These are phyloP conservation scores for Hirudinaria manillensis DNA, from an alignment of 2,888 invertebrate species.

Conservation along the genomic window DNA sequence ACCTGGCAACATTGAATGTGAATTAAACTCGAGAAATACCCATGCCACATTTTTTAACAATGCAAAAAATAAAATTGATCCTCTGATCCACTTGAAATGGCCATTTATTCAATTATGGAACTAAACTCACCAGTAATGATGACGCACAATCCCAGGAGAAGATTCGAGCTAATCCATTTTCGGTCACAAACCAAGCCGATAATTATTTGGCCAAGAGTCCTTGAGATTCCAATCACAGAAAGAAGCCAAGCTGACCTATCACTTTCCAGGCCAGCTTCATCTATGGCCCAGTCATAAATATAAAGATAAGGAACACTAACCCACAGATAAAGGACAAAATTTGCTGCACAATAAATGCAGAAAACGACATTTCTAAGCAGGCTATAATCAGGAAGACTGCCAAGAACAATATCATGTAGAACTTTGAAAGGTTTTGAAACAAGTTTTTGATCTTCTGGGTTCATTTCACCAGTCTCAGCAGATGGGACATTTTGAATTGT, in stretches of 20 bases:
- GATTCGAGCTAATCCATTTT: constrained; percentile 8
- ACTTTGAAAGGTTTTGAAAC: background rate
- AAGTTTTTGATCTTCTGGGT: too few relatives aligned
- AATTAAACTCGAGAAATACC: background rate
- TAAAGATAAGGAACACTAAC: constrained; percentile 84
- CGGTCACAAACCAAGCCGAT: constrained; percentile 80
- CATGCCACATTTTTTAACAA: background rate
- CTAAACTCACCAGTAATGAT: constrained; percentile 2
- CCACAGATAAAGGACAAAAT: constrained; percentile 80
- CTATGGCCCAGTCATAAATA: constrained; percentile 71
- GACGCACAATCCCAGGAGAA: constrained; percentile 13
- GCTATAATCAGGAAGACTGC: constrained; percentile 15
- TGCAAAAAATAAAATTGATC: background rate
- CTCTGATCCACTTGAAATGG: background rate
- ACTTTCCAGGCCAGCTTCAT: constrained; percentile 41
- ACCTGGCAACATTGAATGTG: background rate
- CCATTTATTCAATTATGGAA: background rate
- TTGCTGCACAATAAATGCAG: constrained; percentile 66
- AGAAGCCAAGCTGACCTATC: constrained; percentile 63
- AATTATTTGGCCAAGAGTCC: constrained; percentile 67
- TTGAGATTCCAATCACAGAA: constrained; percentile 68
- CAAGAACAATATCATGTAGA: background rate
- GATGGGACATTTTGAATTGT: background rate
- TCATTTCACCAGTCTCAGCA: background rate
- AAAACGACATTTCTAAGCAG: constrained; percentile 34